Conservation (phyloP, 2,113 vertebrate genomes). For the Spermophilus dauricus region DNA sequence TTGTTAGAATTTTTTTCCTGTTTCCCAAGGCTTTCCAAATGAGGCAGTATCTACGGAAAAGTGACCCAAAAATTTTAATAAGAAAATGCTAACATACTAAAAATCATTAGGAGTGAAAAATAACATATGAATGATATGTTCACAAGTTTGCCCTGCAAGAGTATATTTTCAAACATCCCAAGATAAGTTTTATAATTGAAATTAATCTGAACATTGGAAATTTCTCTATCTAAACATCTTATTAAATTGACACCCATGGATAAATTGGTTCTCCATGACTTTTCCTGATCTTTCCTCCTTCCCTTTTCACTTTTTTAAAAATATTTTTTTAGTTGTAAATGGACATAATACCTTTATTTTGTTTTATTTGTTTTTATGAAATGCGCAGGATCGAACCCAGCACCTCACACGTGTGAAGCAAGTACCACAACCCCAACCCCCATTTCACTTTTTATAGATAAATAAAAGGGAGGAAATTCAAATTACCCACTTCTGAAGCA, state of each 20-base stretch:
- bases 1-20: conserved; percentile 71
- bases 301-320: background rate
- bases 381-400: no score
- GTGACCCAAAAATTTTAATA: conserved; percentile 5
- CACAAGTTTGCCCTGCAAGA: background rate
- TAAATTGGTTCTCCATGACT: background rate
- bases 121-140: background rate
- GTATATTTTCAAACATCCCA: conserved; percentile 30
- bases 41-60: conserved; percentile 74
- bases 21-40: conserved; percentile 70
- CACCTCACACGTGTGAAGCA: no score
- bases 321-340: background rate
- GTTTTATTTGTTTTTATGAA: no score
- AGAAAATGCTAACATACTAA: conserved; percentile 42
- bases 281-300: background rate
- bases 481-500: background rate
- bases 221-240: conserved; percentile 1
- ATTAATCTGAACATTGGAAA: background rate
- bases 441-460: conserved; percentile 47
- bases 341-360: no score
- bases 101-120: conserved; percentile 11
- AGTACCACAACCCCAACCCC: background rate
- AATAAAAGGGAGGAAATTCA: background rate
- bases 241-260: background rate
- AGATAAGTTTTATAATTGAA: conserved; percentile 24